Conservation (phyloP, 2,113 vertebrate species). For the Catharus fuscescens region DNA sequence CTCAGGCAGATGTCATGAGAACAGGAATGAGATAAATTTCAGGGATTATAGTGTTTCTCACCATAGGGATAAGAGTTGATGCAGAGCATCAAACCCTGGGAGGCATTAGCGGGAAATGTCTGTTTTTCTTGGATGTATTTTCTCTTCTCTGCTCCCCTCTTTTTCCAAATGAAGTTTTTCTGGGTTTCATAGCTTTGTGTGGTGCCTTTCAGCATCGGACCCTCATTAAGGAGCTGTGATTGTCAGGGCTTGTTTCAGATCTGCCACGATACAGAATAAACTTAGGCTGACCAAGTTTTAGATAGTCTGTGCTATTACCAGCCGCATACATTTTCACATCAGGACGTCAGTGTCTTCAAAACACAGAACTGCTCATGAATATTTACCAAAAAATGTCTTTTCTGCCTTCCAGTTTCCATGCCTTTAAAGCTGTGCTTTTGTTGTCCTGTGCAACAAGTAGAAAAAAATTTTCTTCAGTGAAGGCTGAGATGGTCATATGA, state of each 20-base stretch:
- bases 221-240: neutral
- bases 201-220: neutral
- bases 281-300: neutral
- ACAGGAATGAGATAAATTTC: neutral
- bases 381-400: neutral
- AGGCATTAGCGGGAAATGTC: neutral
- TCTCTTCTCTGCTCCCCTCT: neutral
- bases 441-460: neutral
- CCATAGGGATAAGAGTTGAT: neutral
- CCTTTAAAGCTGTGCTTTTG: neutral
- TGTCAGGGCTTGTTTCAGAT: neutral
- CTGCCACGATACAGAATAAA: neutral
- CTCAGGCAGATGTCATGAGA: constrained; percentile 34
- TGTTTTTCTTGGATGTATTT: neutral
- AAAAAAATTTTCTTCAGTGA: neutral
- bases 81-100: neutral
- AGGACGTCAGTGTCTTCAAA: neutral
- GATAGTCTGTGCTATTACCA: neutral
- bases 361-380: neutral
- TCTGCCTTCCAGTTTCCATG: neutral
- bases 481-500: neutral
- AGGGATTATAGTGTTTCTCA: neutral
- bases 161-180: neutral
- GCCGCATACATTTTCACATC: neutral
- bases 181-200: rapidly evolving